Conservation (phyloP, 2,888 invertebrate species). For the Lithosia quadra region DNA sequence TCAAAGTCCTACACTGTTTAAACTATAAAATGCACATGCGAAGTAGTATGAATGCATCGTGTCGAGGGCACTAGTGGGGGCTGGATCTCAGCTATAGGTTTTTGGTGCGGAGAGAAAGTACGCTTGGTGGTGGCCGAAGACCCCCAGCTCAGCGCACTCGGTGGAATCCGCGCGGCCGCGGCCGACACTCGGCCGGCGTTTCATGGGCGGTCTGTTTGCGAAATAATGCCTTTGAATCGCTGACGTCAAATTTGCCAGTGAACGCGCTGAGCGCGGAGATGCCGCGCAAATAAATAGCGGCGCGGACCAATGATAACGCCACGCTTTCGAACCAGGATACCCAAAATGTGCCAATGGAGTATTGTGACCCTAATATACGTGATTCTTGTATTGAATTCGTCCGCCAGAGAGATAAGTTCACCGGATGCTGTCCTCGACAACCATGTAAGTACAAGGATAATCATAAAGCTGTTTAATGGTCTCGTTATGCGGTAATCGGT, state of each 20-base stretch:
- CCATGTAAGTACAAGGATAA: constrained; percentile 71
- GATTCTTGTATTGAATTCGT: constrained; percentile 65
- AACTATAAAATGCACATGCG: constrained; percentile 36
- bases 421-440: constrained; percentile 66
- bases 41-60: constrained; percentile 35
- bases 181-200: constrained; percentile 81
- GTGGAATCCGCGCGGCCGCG: constrained; percentile 80
- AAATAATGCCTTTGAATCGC: constrained; percentile 80
- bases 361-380: constrained; percentile 77
- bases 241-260: constrained; percentile 75
- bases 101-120: constrained; percentile 82
- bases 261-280: constrained; percentile 74
- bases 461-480: not conserved
- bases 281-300: constrained; percentile 81
- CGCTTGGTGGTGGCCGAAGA: constrained; percentile 80
- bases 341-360: constrained; percentile 84
- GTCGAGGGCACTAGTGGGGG: constrained; percentile 50
- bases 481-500: constrained; percentile 4
- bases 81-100: constrained; percentile 58
- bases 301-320: constrained; percentile 61
- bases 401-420: constrained; percentile 69
- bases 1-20: not conserved
- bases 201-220: constrained; percentile 73
- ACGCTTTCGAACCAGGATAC: constrained; percentile 61
- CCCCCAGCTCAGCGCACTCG: constrained; percentile 69